Conservation (phyloP, 2,797 vertebrate species). For the Crenuchus spilurus region DNA sequence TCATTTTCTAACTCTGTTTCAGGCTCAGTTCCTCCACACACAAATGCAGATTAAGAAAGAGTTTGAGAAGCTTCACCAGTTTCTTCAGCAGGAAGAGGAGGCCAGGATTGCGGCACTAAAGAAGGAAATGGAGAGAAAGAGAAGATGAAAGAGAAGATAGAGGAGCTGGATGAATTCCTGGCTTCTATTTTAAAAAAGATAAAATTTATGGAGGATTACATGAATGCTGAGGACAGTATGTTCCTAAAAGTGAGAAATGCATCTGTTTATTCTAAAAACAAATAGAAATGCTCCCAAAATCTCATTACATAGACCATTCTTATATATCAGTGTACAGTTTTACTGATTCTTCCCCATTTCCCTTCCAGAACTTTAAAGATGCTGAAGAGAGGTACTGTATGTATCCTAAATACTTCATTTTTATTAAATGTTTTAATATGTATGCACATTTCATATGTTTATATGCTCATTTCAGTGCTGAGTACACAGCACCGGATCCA, state of each 20-base stretch:
- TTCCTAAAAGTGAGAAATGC: conserved; percentile 49
- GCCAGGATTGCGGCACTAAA: conserved; percentile 43
- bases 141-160: conserved; percentile 39
- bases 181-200: not conserved
- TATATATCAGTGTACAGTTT: not conserved
- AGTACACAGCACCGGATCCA: conserved; percentile 3
- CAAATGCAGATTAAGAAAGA: conserved; percentile 57
- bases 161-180: conserved; percentile 9
- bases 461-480: conserved; percentile 29
- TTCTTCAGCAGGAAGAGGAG: conserved; percentile 58
- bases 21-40: conserved; percentile 26
- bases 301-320: too few relatives aligned
- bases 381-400: not conserved
- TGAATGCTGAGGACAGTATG: conserved; percentile 37
- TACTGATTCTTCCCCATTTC: not conserved
- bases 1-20: not conserved
- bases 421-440: too few relatives aligned
- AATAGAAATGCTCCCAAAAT: too few relatives aligned
- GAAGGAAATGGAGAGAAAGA: conserved; percentile 44
- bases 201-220: conserved; percentile 43
- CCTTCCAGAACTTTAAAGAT: not conserved
- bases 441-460: too few relatives aligned
- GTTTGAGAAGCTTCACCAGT: conserved; percentile 70
- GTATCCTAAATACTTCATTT: too few relatives aligned
- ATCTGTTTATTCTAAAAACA: too few relatives aligned